Base-by-base conservation (phyloP, 2,797 vertebrate genomes). In the Novumbra hubbsi region DNA sequence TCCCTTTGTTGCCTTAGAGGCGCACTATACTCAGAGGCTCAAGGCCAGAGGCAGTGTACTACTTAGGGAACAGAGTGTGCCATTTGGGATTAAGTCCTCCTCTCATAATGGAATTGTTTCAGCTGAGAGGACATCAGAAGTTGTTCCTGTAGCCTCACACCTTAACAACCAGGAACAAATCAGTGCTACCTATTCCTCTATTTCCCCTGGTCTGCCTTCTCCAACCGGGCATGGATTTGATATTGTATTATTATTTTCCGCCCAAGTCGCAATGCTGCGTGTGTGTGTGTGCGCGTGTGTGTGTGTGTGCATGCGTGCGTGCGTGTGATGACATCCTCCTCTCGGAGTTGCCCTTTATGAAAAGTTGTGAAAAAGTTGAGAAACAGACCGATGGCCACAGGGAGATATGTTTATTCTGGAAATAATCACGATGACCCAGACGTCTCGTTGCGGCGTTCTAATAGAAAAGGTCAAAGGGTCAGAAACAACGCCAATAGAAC, bases 351-450 rank as follows among this genome's bases (percentile, higher is more conserved):
- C 50, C 16, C 19, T 30, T 73, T 19, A 9, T 71, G 21, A 38
- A 4, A 38, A 38, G 34, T 38, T 38, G 34, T 38, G 34, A 45
- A 65, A 17, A 68, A 81, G 80, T 81, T 70, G 80, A 84, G 49
- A 83, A 74, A 83, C 67, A 76, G 67, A 81, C 24, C 21, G 41
- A 68, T 21, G 38, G 64, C 52, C 38, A 68, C 16, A 28, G 65
- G 78, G 74, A 34, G 67, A 81, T 80, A 86, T 77, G 50, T 88
- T 89, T 87, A 81, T 86, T 88, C 66, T 80, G 83, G 79, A 71
- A 76, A 83, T 75, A 82, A 73, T 71, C 17, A 24, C 67, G 64
- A 34, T 48, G n/a, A 55, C n/a, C 52, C 78, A 68, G 71, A 71
- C 63, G 32, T 76, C 72, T 74, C 76, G 68, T 81, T 41, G 72